These are phyloP conservation scores for Pelmatolapia mariae DNA, from an alignment of 2,113 vertebrate genomes.

Conservation along the genomic window DNA sequence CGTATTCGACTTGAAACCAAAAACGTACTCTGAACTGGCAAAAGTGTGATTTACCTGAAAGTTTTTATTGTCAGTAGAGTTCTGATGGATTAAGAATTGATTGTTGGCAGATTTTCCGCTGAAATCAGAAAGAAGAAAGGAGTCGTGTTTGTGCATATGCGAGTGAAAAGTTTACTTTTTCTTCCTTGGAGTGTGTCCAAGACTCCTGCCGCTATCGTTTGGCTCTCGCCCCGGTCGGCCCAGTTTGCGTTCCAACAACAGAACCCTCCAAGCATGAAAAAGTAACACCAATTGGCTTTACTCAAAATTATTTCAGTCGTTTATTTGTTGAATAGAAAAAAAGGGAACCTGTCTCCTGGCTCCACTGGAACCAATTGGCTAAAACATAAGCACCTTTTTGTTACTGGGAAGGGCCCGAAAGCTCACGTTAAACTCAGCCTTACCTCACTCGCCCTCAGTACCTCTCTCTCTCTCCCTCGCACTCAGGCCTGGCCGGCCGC, in stretches of 20 bases:
- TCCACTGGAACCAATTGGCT: slow-evolving; percentile 48
- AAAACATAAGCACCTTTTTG: slow-evolving; percentile 54
- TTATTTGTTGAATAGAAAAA: neutral
- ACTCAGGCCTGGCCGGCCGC: neutral
- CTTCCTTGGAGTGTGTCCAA: neutral
- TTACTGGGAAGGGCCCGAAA: neutral
- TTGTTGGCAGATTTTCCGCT: neutral
- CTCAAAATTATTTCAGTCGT: neutral
- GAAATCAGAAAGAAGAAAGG: neutral
- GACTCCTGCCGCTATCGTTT: neutral
- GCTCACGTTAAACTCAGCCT: slow-evolving; percentile 24
- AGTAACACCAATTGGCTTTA: slow-evolving; percentile 19
- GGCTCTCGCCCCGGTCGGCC: neutral
- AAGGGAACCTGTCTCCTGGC: neutral
- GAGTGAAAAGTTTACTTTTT: neutral
- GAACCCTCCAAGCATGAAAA: slow-evolving; percentile 2
- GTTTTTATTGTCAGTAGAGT: neutral
- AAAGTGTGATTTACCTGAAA: neutral
- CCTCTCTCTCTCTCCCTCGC: neutral
- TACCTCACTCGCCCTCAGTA: neutral
- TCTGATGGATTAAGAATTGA: neutral
- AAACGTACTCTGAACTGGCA: neutral
- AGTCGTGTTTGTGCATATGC: neutral
- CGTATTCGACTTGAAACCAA: neutral
- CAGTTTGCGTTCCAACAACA: neutral